phyloP scores from a whole-genome alignment of 2,113 vertebrate species.

The Leiothrix lutea region DNA sequence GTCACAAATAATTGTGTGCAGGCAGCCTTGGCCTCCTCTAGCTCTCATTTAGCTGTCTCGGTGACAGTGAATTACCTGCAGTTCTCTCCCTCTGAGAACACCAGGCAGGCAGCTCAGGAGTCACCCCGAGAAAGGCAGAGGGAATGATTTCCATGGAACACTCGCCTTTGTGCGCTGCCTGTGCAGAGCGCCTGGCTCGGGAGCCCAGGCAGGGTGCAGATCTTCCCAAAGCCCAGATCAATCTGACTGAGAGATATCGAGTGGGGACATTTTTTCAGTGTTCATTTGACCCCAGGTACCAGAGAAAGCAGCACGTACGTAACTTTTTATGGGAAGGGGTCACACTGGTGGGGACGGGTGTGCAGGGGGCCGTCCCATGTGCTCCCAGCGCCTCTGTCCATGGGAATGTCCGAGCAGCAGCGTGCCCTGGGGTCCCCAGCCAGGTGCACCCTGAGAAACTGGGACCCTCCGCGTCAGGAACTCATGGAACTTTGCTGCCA shows the following conservation, averaged over 20 bases:
- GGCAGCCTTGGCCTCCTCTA: neutral
- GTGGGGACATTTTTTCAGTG: rapidly evolving
- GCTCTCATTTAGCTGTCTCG: neutral
- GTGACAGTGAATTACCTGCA: neutral
- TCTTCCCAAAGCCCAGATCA: neutral
- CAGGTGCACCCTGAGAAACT: neutral
- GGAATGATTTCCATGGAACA: neutral
- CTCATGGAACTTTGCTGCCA: rapidly evolving
- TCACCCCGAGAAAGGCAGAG: rapidly evolving
- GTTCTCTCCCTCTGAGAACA: neutral
- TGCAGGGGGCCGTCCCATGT: rapidly evolving
- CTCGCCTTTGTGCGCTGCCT: neutral
- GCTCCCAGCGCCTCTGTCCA: rapidly evolving
- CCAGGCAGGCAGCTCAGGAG: neutral
- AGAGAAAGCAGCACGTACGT: rapidly evolving
- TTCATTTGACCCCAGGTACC: rapidly evolving
- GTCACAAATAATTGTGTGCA: neutral
- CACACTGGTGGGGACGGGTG: rapidly evolving
- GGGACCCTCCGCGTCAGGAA: rapidly evolving
- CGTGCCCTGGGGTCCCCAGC: rapidly evolving
- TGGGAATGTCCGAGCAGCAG: rapidly evolving
- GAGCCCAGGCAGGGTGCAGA: rapidly evolving
- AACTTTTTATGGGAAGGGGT: neutral
- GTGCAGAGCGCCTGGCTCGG: rapidly evolving
- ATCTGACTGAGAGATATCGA: rapidly evolving